phyloP scores from a whole-genome alignment of 2,113 vertebrate species.

The Pteruthius melanotis region DNA sequence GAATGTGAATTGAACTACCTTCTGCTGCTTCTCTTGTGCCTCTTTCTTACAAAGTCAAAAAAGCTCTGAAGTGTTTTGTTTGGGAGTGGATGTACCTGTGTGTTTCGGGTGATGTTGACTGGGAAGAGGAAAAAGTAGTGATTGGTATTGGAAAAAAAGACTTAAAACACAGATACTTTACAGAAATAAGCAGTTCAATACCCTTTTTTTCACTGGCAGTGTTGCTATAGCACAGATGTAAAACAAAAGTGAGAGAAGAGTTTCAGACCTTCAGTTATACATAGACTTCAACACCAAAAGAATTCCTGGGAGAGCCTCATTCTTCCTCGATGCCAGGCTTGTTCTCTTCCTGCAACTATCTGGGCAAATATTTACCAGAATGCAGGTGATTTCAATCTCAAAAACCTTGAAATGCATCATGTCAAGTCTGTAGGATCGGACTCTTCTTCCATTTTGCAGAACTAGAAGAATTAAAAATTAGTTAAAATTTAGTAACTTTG shows the following conservation, averaged over 20 bases:
- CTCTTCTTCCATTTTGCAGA: not conserved
- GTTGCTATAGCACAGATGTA: not conserved
- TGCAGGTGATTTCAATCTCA: not conserved
- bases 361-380: not conserved
- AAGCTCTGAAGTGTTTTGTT: not conserved
- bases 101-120: not conserved
- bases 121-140: not conserved
- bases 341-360: not conserved
- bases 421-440: not conserved
- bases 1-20: not conserved
- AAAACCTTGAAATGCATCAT: not conserved
- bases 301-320: not conserved
- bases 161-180: not conserved
- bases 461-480: not conserved
- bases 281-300: not conserved
- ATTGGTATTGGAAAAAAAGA: not conserved
- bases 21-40: not conserved
- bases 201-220: not conserved
- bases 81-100: not conserved
- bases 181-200: not conserved
- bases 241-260: not conserved
- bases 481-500: not conserved
- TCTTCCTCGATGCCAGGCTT: not conserved
- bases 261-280: not conserved
- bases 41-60: not conserved